phyloP scores from a whole-genome alignment of 2,888 invertebrate genomes.

The Stenotaenia linearis region DNA sequence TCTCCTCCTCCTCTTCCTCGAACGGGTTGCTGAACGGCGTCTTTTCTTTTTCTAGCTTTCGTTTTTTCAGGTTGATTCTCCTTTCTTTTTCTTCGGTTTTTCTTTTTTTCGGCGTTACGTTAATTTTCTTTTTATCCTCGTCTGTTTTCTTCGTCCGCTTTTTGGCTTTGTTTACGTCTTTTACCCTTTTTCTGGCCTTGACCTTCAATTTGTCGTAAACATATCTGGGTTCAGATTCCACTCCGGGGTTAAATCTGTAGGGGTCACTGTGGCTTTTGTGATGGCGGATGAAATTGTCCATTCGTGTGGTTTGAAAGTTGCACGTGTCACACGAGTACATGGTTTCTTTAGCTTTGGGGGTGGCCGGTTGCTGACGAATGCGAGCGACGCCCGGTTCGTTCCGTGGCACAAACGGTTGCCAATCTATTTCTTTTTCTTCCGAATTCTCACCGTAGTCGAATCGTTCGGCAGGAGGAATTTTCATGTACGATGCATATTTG shows the following conservation, averaged over 20 bases:
- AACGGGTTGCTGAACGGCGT: conserved; percentile 28
- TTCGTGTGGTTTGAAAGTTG: neutral
- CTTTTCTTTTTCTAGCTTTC: neutral
- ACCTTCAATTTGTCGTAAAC: conserved; percentile 21
- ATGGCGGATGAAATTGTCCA: conserved; percentile 29
- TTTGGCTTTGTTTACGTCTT: neutral
- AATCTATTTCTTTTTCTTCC: neutral
- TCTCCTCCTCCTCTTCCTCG: conserved; percentile 29
- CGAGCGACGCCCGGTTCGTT: neutral
- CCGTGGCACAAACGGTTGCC: neutral
- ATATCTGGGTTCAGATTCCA: neutral
- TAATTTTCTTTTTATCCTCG: neutral
- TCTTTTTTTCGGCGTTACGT: neutral
- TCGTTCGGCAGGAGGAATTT: conserved; percentile 24
- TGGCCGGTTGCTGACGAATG: conserved; percentile 21
- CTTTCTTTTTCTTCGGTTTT: neutral
- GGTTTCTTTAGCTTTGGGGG: conserved; percentile 27
- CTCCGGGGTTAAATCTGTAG: conserved; percentile 27
- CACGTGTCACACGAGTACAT: conserved; percentile 30
- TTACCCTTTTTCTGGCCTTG: neutral
- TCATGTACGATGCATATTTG: conserved; percentile 17
- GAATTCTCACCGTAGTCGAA: conserved; percentile 20
- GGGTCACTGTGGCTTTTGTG: conserved; percentile 32
- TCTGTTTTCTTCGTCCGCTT: neutral
- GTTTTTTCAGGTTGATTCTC: neutral